Evolutionary conservation across 2,888 invertebrate genomes (phyloP), one percentile per base, ranked within the genome.

Genomic region (Orchestes rusci): DNA sequence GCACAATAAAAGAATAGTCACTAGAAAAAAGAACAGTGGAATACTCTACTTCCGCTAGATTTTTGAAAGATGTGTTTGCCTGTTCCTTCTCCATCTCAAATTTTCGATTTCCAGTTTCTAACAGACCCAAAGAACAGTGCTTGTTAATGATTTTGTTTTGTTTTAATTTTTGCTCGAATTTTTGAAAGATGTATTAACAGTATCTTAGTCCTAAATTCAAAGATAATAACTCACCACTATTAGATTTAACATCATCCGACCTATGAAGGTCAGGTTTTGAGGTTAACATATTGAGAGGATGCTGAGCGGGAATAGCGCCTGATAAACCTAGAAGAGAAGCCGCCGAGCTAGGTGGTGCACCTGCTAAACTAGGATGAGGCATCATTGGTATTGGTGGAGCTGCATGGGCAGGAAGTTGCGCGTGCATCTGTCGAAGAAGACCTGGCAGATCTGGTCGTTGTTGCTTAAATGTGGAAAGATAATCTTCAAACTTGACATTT

Each of bases 351-450:
- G 71, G 71, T 7, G 75, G 75, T 8, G 71, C 72, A 16, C 74
- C 75, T 3, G 72, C 74, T 35, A 76, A 63, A 16, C 77, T 77
- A 3, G 80, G 80, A 68, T 80, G 80, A 30, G 79, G 79, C 69
- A 79, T 78, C 72, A 86, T 79, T 34, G 79, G 79, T 50, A 77
- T 70, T n/a, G 84, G 82, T 30, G 83, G 82, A 39, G 85, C 83
- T 33, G 80, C 79, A 48, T 82, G 82, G 45, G 80, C 75, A 13
- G 73, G 74, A 55, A 88, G 83, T 59, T 90, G 90, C 23, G 89
- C 90, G 68, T 92, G 92, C 88, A 92, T 90, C 72, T 92, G 92
- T 71, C 92, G 92, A 69, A 91, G 73, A 52, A 84, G 69, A 68
- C 87, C 76, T 20, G 87, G 87, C 58, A 88, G 72, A 67, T 88